Base-by-base conservation (phyloP, 1,140 invertebrate genomes). In the Heliconius melpomene region DNA sequence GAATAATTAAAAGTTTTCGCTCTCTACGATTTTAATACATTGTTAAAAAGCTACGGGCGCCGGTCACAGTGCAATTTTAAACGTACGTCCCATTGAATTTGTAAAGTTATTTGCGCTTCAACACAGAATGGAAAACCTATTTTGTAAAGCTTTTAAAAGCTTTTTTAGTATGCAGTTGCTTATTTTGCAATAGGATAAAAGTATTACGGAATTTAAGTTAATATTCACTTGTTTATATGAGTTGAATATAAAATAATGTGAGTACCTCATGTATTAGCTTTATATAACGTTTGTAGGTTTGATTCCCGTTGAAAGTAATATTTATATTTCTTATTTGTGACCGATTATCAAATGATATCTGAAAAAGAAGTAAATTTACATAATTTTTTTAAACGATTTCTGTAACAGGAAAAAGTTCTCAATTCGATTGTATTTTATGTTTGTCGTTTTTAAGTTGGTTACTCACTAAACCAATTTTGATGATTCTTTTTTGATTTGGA, bases 1-100 rank as follows among this genome's bases (percentile, higher is more conserved):
- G 60, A 77, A 77, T 77, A 77, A 77, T 77, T 77, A 77, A 77
- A 77, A 70, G 75, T 77, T 40, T 18, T 40, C 57, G 60, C 38
- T 36, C 60, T 70, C 36, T 66, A 76, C 36, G 40, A 9, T 76
- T 76, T 77, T 60, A 77, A 77, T 71, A 77, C 75, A 70, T 70
- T 77, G 75, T 77, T 50, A 66, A 29, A 60, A 50, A 46, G 60
- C 46, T 70, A 77, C 57, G 60, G 60, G 75, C 75, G 74, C 74
- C 32, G 60, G 74, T 77, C 60, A 70, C 60, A 71, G 46, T 70
- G 46, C 60, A 50, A 71, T 60, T 40, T 77, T 70, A 77, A 75
- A 75, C 18, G 60, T 50, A 50, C 75, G 57, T 70, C 29, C 75
- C 36, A 50, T 50, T 77, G 57, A 77, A 77, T 70, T 75, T 75